Evolutionary conservation across 2,888 invertebrate species (phyloP).

Genomic region (Fragum fragum): DNA sequence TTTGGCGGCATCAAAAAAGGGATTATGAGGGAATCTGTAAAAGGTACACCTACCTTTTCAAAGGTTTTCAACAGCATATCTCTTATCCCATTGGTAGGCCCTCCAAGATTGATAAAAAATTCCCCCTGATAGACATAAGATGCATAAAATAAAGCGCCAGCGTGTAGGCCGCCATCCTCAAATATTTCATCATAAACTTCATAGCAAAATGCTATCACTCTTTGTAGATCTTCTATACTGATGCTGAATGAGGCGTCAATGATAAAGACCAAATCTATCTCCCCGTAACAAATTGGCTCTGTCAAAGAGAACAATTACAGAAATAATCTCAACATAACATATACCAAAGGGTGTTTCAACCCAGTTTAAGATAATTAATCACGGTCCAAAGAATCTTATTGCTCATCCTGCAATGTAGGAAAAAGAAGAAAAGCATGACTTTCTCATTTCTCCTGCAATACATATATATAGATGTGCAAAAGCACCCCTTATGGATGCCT

Average conservation of each 20-base stretch:
- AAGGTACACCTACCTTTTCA: not conserved
- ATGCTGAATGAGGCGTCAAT: conserved; percentile 33
- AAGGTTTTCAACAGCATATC: not conserved
- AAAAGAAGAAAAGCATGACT: too few species aligned
- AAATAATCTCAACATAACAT: too few species aligned
- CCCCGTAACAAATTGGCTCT: conserved; percentile 23
- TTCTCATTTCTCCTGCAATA: too few species aligned
- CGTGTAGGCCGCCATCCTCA: conserved; percentile 19
- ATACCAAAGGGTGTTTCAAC: too few species aligned
- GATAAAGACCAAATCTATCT: conserved; percentile 26
- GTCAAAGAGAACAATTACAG: too few species aligned
- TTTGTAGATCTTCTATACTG: not conserved
- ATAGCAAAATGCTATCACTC: conserved; percentile 2
- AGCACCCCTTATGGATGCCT: too few species aligned
- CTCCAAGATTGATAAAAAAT: not conserved
- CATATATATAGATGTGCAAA: too few species aligned
- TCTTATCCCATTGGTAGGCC: not conserved
- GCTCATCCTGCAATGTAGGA: too few species aligned
- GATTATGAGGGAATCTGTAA: not conserved
- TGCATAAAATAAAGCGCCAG: conserved; percentile 40
- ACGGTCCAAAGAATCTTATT: too few species aligned
- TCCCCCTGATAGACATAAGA: conserved; percentile 24
- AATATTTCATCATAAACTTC: conserved; percentile 25
- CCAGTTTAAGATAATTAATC: too few species aligned
- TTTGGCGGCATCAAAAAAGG: too few species aligned